Percentiles rank a stretch among this genome's conserved stretches.
Conservation (phyloP, 2,113 vertebrate genomes). For the Xenopus borealis region DNA sequence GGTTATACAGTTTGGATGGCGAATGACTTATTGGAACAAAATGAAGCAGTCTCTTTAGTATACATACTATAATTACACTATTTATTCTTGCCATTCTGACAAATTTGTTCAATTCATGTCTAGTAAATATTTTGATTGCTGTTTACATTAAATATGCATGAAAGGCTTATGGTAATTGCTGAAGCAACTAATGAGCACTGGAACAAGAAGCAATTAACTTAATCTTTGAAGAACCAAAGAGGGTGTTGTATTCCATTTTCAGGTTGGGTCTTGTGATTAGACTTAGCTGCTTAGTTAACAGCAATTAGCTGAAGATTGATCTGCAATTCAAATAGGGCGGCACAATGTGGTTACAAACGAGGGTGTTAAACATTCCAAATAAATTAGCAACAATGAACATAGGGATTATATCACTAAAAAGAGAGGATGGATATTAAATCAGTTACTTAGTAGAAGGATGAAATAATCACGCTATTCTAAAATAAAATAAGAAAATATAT, state of each 20-base stretch:
- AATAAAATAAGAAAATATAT: no score
- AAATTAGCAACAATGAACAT: background rate
- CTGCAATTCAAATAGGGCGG: slow-evolving; percentile 30
- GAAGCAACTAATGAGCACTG: slow-evolving; percentile 29
- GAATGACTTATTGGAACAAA: no score
- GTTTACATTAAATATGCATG: slow-evolving; percentile 28
- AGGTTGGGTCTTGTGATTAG: slow-evolving; percentile 32
- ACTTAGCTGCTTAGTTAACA: slow-evolving; percentile 30
- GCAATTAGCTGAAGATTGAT: slow-evolving; percentile 27
- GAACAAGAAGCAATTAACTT: slow-evolving; percentile 37
- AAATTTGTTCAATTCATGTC: slow-evolving; percentile 20
- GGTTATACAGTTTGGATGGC: no score
- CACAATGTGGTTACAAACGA: slow-evolving; percentile 23
- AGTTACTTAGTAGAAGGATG: no score
- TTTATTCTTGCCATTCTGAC: slow-evolving; percentile 11
- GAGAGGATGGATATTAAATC: background rate
- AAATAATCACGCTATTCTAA: no score
- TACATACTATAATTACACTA: no score
- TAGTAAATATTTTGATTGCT: slow-evolving; percentile 43
- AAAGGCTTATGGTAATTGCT: slow-evolving; percentile 17
- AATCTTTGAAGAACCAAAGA: slow-evolving; percentile 18
- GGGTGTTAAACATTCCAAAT: slow-evolving; percentile 24
- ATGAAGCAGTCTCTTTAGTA: no score
- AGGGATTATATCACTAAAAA: background rate
- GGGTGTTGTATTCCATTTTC: slow-evolving; percentile 21